phyloP scores from a whole-genome alignment of 1,140 invertebrate species.

The Orius insidiosus region DNA sequence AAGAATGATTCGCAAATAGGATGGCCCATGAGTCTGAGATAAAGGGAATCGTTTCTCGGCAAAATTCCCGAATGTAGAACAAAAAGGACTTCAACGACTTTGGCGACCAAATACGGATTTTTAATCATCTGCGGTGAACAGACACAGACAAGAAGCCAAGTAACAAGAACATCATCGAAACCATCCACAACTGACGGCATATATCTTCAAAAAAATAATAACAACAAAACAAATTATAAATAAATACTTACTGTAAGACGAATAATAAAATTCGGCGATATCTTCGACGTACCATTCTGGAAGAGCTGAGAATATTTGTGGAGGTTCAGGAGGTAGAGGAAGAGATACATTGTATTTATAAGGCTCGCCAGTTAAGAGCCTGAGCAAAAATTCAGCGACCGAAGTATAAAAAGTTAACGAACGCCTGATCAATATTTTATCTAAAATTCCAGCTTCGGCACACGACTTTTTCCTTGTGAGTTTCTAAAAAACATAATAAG shows the following conservation, averaged over 20 bases:
- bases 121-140: conserved; percentile 80
- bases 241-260: conserved; percentile 64
- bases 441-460: conserved; percentile 70
- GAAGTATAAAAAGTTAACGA: conserved; percentile 73
- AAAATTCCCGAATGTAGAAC: conserved; percentile 74
- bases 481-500: conserved; percentile 25
- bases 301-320: conserved; percentile 65
- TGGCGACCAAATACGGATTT: conserved; percentile 91
- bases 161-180: conserved; percentile 66
- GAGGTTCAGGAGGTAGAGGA: conserved; percentile 36
- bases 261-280: conserved; percentile 89
- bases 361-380: conserved; percentile 32
- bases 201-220: conserved; percentile 40
- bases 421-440: conserved; percentile 57
- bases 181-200: conserved; percentile 52
- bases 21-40: conserved; percentile 61
- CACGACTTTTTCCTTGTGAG: conserved; percentile 52
- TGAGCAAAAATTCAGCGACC: conserved; percentile 59
- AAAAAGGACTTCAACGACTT: conserved; percentile 87
- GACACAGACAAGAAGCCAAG: conserved; percentile 73
- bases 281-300: conserved; percentile 96
- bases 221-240: conserved; percentile 4
- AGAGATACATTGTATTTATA: conserved; percentile 9
- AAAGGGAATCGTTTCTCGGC: conserved; percentile 39
- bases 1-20: conserved; percentile 64